Evolutionary conservation across 2,113 vertebrate species (phyloP).

Genomic region (Lampris incognitus): DNA sequence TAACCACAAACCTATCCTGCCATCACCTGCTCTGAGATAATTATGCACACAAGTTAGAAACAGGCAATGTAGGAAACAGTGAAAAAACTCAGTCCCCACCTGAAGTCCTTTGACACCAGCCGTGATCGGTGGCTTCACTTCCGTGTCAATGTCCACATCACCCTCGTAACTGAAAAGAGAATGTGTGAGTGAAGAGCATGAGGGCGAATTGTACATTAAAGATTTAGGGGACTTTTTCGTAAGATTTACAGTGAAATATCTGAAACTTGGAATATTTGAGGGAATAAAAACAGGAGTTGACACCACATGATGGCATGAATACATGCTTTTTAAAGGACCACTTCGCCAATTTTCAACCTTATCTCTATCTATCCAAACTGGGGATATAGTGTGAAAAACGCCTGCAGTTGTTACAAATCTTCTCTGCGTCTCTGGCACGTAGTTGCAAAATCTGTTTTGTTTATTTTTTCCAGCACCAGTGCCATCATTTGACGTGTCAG

Average conservation of each 20-base stretch:
- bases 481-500: too few species aligned
- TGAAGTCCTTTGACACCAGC: constrained; percentile 92
- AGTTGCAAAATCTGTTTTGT: too few species aligned
- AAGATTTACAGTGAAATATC: background rate
- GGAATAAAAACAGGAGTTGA: background rate
- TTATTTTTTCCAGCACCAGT: too few species aligned
- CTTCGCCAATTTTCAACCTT: too few species aligned
- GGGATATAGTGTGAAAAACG: too few species aligned
- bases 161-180: constrained; percentile 85
- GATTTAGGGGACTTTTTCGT: fast-evolving
- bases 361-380: too few species aligned
- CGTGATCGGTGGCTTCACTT: constrained; percentile 86
- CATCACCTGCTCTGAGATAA: background rate
- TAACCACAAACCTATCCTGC: too few species aligned
- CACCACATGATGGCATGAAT: background rate
- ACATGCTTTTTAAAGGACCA: too few species aligned
- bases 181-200: background rate
- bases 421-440: too few species aligned
- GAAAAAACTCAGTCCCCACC: constrained; percentile 72
- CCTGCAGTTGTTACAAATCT: too few species aligned
- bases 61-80: background rate
- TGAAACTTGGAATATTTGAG: background rate
- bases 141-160: constrained; percentile 92
- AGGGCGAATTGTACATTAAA: background rate
- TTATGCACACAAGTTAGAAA: background rate